Evolutionary conservation across 30 jellyfish, hydroid and myxozoan genomes (phyloP).

Genomic region (Rhopilema esculentum): DNA sequence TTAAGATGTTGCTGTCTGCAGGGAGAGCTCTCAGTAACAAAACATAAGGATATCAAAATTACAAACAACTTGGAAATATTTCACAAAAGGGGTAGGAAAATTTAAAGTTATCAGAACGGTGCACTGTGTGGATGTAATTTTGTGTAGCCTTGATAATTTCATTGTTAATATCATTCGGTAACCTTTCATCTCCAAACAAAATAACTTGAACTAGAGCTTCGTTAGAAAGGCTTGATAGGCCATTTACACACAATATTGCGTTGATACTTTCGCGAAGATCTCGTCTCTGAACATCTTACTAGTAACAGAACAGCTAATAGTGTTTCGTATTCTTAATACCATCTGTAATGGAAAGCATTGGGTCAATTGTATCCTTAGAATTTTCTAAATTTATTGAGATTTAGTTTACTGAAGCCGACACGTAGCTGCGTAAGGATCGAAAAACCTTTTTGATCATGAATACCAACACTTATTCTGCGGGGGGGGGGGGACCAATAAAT

Average conservation of each 20-base stretch:
- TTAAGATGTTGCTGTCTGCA: no score
- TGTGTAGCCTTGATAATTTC: conserved; percentile 33
- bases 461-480: not conserved
- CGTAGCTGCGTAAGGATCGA: conserved; percentile 41
- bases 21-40: no score
- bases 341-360: conserved; percentile 28
- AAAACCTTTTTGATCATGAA: conserved; percentile 30
- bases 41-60: no score
- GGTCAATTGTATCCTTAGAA: conserved; percentile 21
- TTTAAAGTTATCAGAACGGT: conserved; percentile 11
- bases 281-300: conserved; percentile 25
- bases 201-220: conserved; percentile 9
- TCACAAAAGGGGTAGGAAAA: conserved; percentile 10
- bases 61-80: not conserved
- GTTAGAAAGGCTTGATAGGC: conserved; percentile 33
- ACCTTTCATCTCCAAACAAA: conserved; percentile 33
- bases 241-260: conserved; percentile 16
- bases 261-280: conserved; percentile 37
- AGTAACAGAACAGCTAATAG: conserved; percentile 37
- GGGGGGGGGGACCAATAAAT: conserved; percentile 22
- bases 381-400: conserved; percentile 26
- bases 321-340: conserved; percentile 22
- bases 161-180: conserved; percentile 1
- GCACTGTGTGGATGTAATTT: conserved; percentile 15
- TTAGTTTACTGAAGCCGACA: no score